A percentile compares a stretch with the other conserved stretches of the same genome.
These are phyloP conservation scores for Micoletzkya japonica DNA, from an alignment of 2,888 invertebrate species.

Conservation along the genomic window DNA sequence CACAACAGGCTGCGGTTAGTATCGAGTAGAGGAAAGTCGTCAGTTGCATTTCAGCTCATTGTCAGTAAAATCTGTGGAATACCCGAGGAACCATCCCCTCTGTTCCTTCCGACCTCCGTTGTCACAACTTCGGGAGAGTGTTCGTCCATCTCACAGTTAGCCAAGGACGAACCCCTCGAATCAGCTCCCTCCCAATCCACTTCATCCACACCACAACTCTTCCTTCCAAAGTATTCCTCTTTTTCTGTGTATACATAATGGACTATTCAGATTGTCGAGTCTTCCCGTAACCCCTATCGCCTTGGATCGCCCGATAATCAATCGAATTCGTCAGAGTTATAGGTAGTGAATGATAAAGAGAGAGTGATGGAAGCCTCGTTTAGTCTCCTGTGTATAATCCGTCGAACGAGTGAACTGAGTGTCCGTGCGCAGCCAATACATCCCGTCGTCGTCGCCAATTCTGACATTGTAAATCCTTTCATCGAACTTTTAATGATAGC, in stretches of 20 bases:
- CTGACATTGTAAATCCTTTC: slow-evolving; percentile 17
- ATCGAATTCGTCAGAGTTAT: slow-evolving; percentile 22
- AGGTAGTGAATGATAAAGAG: neutral
- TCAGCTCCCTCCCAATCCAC: neutral
- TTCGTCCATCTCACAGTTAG: too few relatives aligned
- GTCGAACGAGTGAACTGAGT: slow-evolving; percentile 22
- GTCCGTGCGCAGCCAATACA: slow-evolving; percentile 1
- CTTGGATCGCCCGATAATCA: neutral
- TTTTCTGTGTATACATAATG: neutral
- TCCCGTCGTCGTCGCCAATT: slow-evolving; percentile 9
- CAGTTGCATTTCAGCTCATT: too few relatives aligned
- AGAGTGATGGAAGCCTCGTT: neutral
- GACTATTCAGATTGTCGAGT: neutral
- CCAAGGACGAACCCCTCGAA: too few relatives aligned
- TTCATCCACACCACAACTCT: too few relatives aligned
- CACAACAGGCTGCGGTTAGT: neutral
- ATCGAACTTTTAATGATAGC: neutral
- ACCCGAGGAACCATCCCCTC: too few relatives aligned
- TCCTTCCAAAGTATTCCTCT: too few relatives aligned
- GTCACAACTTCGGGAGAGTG: too few relatives aligned
- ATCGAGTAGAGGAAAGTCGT: too few relatives aligned
- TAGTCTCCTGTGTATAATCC: slow-evolving; percentile 20
- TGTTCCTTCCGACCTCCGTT: too few relatives aligned
- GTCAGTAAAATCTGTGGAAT: too few relatives aligned
- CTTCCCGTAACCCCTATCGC: neutral